These are phyloP conservation scores for Pegoplata infirma DNA, from an alignment of 2,888 invertebrate species.

Conservation along the genomic window DNA sequence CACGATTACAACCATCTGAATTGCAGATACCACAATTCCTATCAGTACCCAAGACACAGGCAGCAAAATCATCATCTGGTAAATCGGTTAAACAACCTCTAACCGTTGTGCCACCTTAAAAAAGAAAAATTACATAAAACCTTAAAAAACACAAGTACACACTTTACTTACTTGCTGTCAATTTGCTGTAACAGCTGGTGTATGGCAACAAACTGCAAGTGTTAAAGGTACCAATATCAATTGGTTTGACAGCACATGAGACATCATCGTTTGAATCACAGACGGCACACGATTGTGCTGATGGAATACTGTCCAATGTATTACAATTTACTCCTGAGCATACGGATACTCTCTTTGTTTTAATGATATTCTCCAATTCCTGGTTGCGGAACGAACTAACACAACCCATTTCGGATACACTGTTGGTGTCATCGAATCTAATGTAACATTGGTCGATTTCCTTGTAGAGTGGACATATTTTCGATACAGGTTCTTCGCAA, in stretches of 20 bases:
- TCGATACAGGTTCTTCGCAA: conserved; percentile 68
- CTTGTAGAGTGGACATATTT: conserved; percentile 68
- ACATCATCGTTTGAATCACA: conserved; percentile 70
- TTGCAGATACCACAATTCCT: conserved; percentile 68
- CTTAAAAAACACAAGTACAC: background rate
- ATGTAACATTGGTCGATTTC: conserved; percentile 71
- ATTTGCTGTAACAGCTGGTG: conserved; percentile 68
- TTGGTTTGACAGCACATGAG: conserved; percentile 69
- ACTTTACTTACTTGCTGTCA: conserved; percentile 63
- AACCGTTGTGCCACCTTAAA: conserved; percentile 70
- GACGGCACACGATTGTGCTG: conserved; percentile 66
- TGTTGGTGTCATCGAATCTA: conserved; percentile 68
- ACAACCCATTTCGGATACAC: conserved; percentile 70
- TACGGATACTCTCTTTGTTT: conserved; percentile 70
- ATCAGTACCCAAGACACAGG: conserved; percentile 70
- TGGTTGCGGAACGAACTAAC: conserved; percentile 71
- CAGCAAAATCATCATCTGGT: conserved; percentile 65
- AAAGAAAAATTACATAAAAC: background rate
- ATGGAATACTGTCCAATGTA: conserved; percentile 58
- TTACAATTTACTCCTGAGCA: conserved; percentile 73
- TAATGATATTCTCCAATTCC: conserved; percentile 68
- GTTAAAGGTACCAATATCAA: conserved; percentile 63
- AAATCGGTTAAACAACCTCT: conserved; percentile 72
- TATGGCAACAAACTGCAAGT: conserved; percentile 70
- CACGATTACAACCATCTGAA: conserved; percentile 71